These are phyloP conservation scores for Camponotus floridanus DNA, from an alignment of 1,140 invertebrate genomes.

Conservation along the genomic window DNA sequence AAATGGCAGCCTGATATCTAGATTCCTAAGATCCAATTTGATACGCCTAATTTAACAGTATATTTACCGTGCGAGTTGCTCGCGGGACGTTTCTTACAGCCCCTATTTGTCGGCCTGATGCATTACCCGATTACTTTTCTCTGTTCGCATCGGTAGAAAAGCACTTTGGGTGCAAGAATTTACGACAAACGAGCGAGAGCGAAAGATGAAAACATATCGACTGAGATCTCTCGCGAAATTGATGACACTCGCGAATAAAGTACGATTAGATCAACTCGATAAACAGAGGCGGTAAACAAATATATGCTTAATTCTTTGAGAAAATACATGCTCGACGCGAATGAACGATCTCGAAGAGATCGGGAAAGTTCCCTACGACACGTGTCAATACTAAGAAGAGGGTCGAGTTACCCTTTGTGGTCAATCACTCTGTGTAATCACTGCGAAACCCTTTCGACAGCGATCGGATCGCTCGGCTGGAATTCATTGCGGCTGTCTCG, in stretches of 20 bases:
- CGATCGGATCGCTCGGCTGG: constrained; percentile 25
- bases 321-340: not conserved
- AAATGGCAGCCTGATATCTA: not conserved
- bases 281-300: not conserved
- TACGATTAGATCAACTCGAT: constrained; percentile 6
- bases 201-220: constrained; percentile 1
- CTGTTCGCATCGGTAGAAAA: constrained; percentile 26
- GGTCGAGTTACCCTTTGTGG: constrained; percentile 20
- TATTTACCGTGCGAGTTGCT: constrained; percentile 13
- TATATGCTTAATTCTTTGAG: not conserved
- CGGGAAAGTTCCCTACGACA: not conserved
- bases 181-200: not conserved
- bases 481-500: constrained; percentile 50
- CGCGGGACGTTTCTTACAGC: not conserved
- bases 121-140: constrained; percentile 35
- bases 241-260: not conserved
- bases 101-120: constrained; percentile 28
- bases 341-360: not conserved
- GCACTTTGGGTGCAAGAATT: constrained; percentile 17
- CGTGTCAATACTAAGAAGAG: not conserved
- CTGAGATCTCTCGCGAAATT: not conserved
- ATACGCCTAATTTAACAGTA: constrained; percentile 50
- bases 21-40: constrained; percentile 34
- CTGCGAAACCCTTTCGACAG: constrained; percentile 36
- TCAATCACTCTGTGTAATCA: constrained; percentile 45